Evolutionary conservation across 2,888 invertebrate genomes (phyloP).

Genomic region (Ganaspis brasiliensis): DNA sequence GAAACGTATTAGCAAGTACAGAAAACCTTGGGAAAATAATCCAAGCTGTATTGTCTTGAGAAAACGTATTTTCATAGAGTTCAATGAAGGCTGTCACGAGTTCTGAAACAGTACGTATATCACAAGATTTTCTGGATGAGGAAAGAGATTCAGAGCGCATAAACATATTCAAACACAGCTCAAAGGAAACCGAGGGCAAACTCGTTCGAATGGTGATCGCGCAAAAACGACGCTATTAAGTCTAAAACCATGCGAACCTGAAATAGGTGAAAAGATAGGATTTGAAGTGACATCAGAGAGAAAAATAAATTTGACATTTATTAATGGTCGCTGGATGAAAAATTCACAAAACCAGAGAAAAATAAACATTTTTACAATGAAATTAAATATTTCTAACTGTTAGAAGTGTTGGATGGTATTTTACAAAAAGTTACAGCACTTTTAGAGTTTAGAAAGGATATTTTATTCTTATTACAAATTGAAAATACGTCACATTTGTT

Average conservation of each 20-base stretch:
- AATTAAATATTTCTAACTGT: too few relatives aligned
- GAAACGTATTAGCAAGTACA: not conserved
- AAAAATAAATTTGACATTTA: too few relatives aligned
- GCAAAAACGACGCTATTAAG: constrained; percentile 21
- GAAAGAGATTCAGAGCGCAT: constrained; percentile 7
- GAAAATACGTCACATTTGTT: too few relatives aligned
- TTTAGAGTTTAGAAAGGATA: too few relatives aligned
- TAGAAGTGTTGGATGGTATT: too few relatives aligned
- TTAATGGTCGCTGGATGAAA: too few relatives aligned
- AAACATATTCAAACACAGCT: constrained; percentile 38
- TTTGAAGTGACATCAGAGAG: not conserved
- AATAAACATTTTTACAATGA: too few relatives aligned
- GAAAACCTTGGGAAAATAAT: not conserved
- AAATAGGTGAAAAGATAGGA: constrained; percentile 6
- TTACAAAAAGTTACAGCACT: too few relatives aligned
- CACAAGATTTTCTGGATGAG: constrained; percentile 28
- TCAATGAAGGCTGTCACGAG: constrained; percentile 10
- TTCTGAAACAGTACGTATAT: constrained; percentile 11
- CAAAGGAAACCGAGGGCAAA: constrained; percentile 17
- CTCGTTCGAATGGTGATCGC: constrained; percentile 24
- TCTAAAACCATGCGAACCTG: not conserved
- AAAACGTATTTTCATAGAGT: constrained; percentile 13
- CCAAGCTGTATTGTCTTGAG: not conserved
- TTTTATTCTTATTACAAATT: too few relatives aligned
- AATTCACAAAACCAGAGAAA: too few relatives aligned